Base-by-base conservation (phyloP, 2,797 vertebrate species). In the Enoplosus armatus region DNA sequence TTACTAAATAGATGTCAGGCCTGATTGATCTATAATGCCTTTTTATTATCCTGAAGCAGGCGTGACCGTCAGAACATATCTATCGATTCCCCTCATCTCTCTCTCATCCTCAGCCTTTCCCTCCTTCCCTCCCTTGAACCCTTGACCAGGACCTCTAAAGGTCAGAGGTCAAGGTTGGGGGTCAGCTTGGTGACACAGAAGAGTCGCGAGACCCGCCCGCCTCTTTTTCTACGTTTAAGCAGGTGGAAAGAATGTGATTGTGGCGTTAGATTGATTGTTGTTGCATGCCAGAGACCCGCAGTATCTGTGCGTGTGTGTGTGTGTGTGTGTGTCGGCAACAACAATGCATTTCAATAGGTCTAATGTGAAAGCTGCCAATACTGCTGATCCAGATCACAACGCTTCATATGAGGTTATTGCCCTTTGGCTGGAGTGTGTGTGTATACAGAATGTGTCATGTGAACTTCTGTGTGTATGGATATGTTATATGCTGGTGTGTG, bases 81-180 rank as follows among this genome's bases (percentile, higher is more conserved):
- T 95, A 97, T 96, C 87, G 95, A 97, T 96, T 94, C 94, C 93
- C 54, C 26, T 71, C 22, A 4, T 37, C 62, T 47, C 47, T 47
- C 47, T 58, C 65, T 35, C 55, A 14, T 66, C 66, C 41, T 59
- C 70, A 29, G 31, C 43, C 8, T 26, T 18, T 53, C 24, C 37
- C 61, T 20, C 29, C 29, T 35, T 51, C 60, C 66, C 64, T 65
- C 58, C 65, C 45, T n/a, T 85, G 79, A 93, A 89, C 88, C 83
- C 76, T 86, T 87, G 79, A 88, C 91, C 85, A 84, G 45, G 20
- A 84, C 79, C 68, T 90, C 89, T 85, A 60, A 48, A 95, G 82
- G 85, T 85, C 79, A 84, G 83, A 95, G 97, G 96, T 97, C 96
- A 96, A 93, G 95, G 94, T 92, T 58, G 37, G 96, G 96, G 97